Evolutionary conservation across 2,888 invertebrate genomes (phyloP).

Genomic region (Cactoblastis cactorum): DNA sequence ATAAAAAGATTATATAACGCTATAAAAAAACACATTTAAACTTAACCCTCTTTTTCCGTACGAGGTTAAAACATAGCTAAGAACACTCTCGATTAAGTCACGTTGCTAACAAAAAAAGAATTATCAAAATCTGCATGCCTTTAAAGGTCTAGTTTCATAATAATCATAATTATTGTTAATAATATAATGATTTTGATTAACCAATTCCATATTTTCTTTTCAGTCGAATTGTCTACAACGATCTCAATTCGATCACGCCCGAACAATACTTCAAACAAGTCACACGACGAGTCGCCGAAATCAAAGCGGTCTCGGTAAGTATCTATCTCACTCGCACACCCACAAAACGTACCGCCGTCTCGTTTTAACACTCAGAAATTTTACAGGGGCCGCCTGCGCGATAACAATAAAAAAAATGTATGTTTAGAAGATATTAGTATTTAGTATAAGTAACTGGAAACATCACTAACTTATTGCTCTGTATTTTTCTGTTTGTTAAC

Average conservation of each 20-base stretch:
- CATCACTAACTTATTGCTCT: slow-evolving; percentile 72
- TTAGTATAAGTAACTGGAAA: slow-evolving; percentile 46
- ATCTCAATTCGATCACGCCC: slow-evolving; percentile 94
- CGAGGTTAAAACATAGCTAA: no score
- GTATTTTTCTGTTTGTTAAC: slow-evolving; percentile 71
- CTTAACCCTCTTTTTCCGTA: no score
- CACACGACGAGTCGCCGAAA: slow-evolving; percentile 90
- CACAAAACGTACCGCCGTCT: slow-evolving; percentile 25
- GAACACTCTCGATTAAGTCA: no score
- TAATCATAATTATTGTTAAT: neutral
- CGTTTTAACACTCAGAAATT: slow-evolving; percentile 32
- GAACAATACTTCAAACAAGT: slow-evolving; percentile 97
- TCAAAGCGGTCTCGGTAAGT: slow-evolving; percentile 93
- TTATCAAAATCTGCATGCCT: no score
- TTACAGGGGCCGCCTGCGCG: slow-evolving; percentile 48
- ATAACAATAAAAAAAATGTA: slow-evolving; percentile 40
- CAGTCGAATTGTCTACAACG: slow-evolving; percentile 93
- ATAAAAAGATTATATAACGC: no score
- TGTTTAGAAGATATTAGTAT: slow-evolving; percentile 39
- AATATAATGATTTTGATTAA: no score
- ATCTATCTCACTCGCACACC: slow-evolving; percentile 32
- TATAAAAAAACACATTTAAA: no score
- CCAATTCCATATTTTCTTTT: slow-evolving; percentile 24
- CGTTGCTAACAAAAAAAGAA: no score
- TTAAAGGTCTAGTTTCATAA: no score